A percentile compares a stretch with the other conserved stretches of the same genome.
phyloP scores from a whole-genome alignment of 2,888 invertebrate species.

The Thereva unica region DNA sequence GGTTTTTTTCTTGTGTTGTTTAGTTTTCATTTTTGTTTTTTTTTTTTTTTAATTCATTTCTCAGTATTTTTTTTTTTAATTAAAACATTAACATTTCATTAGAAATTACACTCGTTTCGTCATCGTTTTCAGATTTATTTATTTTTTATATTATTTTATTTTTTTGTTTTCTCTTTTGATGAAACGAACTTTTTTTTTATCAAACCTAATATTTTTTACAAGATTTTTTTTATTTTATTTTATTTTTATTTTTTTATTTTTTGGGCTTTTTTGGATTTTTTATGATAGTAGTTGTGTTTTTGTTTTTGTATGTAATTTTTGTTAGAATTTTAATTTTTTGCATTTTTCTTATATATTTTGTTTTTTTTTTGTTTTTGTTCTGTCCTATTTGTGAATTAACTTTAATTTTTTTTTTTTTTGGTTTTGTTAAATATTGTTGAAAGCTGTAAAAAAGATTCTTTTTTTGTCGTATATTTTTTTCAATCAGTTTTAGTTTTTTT shows the following conservation, averaged over 20 bases:
- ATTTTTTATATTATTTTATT: constrained; percentile 24
- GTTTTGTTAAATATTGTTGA: constrained; percentile 20
- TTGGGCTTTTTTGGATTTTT: constrained; percentile 16
- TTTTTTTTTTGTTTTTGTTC: neutral
- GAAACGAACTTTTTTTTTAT: constrained; percentile 28
- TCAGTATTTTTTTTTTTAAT: neutral
- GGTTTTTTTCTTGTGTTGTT: no score
- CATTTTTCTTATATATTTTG: constrained; percentile 4
- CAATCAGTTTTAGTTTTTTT: neutral
- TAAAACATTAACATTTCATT: constrained; percentile 17
- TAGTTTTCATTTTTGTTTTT: neutral
- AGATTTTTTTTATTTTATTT: constrained; percentile 22
- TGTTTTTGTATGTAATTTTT: constrained; percentile 9
- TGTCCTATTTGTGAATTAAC: neutral
- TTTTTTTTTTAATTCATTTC: neutral
- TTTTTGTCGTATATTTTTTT: constrained; percentile 12
- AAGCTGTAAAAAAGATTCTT: constrained; percentile 32
- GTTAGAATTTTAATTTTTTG: no score
- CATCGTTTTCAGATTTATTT: neutral
- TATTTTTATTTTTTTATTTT: constrained; percentile 20
- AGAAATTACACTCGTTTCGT: constrained; percentile 14
- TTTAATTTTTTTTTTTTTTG: neutral
- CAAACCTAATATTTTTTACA: constrained; percentile 33
- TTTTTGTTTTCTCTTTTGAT: constrained; percentile 7
- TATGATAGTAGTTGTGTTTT: neutral